A percentile compares a stretch with the other conserved stretches of the same genome.
phyloP scores from a whole-genome alignment of 2,888 invertebrate genomes.

The Cosmia trapezina region DNA sequence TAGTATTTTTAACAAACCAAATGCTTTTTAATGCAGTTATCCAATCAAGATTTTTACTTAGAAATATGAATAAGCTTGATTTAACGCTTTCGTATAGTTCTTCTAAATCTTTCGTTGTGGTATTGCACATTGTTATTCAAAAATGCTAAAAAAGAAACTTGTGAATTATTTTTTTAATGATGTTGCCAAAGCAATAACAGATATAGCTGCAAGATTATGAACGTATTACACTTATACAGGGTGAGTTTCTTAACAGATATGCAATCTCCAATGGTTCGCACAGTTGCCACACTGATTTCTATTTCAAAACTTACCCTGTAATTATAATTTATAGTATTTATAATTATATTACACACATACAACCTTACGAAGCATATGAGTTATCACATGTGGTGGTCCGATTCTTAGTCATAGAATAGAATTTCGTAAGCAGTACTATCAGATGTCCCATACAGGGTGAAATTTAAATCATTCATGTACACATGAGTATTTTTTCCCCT shows the following conservation, averaged over 20 bases:
- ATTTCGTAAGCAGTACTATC: constrained; percentile 53
- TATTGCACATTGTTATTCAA: not conserved
- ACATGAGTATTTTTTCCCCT: not conserved
- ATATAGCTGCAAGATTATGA: constrained; percentile 31
- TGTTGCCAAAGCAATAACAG: constrained; percentile 32
- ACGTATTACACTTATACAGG: constrained; percentile 19
- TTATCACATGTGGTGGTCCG: constrained; percentile 79
- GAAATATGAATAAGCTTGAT: not conserved
- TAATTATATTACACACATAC: constrained; percentile 62
- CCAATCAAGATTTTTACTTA: too few species aligned
- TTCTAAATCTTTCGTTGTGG: not conserved
- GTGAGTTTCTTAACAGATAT: constrained; percentile 5
- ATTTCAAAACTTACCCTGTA: constrained; percentile 7
- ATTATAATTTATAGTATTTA: constrained; percentile 11
- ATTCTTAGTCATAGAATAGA: constrained; percentile 65
- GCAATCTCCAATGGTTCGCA: not conserved
- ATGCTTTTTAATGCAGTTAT: not conserved
- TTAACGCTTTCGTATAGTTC: not conserved
- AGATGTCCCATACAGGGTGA: constrained; percentile 19
- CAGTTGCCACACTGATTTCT: not conserved
- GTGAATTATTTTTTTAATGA: not conserved
- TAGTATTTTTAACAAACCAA: not conserved
- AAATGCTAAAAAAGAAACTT: not conserved
- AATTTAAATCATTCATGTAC: constrained; percentile 27
- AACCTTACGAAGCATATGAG: constrained; percentile 74